phyloP scores from a whole-genome alignment of 2,113 vertebrate genomes.

The Circaetus cinerascens region DNA sequence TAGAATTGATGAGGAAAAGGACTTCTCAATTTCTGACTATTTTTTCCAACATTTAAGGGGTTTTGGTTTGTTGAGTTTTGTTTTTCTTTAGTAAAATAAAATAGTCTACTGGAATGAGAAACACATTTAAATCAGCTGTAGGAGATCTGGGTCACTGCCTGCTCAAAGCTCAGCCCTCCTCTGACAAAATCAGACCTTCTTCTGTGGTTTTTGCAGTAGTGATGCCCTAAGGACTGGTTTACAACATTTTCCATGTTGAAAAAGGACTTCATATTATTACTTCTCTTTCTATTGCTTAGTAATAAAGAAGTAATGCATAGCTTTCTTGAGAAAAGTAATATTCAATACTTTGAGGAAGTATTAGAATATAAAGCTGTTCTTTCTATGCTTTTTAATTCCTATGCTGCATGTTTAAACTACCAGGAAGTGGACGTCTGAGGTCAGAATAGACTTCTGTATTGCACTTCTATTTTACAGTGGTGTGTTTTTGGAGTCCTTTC shows the following conservation, averaged over 20 bases:
- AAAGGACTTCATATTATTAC: background rate
- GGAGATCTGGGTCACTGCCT: background rate
- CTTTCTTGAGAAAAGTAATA: background rate
- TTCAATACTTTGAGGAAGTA: background rate
- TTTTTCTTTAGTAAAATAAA: background rate
- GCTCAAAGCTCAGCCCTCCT: background rate
- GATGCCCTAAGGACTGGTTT: background rate
- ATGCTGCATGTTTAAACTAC: background rate
- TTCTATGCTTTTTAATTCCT: background rate
- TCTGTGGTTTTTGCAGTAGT: background rate
- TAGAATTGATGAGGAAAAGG: constrained; percentile 5
- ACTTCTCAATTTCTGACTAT: background rate
- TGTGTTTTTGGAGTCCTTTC: background rate
- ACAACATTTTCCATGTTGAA: background rate
- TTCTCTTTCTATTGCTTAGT: background rate
- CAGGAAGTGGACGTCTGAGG: background rate
- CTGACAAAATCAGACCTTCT: background rate
- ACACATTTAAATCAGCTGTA: background rate
- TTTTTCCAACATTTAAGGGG: background rate
- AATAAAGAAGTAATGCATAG: background rate
- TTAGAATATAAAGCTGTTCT: background rate
- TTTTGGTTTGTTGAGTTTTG: background rate
- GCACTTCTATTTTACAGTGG: background rate
- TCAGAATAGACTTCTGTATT: background rate
- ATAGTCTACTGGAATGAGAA: background rate